Percentiles rank a stretch among this genome's conserved stretches.
These are phyloP conservation scores for Chaetodon trifascialis DNA, from an alignment of 2,113 vertebrate species.

Conservation along the genomic window DNA sequence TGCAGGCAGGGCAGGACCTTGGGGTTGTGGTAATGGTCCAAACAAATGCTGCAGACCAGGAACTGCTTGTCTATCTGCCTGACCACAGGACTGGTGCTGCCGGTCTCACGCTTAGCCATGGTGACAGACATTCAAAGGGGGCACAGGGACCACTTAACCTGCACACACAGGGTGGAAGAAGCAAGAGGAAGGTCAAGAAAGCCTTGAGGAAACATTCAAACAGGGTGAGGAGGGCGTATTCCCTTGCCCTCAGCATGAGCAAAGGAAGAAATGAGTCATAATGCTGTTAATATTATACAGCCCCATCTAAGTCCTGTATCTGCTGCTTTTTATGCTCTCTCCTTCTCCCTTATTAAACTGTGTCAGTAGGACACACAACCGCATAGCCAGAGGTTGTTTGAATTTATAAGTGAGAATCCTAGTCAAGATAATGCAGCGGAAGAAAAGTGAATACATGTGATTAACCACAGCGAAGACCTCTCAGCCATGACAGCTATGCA, in stretches of 20 bases:
- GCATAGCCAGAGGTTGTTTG: slow-evolving; percentile 39
- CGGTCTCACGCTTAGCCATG: slow-evolving; percentile 91
- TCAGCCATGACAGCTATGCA: slow-evolving; percentile 3
- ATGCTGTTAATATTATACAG: slow-evolving; percentile 31
- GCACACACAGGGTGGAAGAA: slow-evolving; percentile 41
- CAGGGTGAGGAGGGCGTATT: slow-evolving; percentile 30
- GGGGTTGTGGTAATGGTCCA: slow-evolving; percentile 93
- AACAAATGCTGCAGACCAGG: slow-evolving; percentile 96
- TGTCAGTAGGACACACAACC: slow-evolving; percentile 23
- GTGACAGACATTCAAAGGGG: slow-evolving; percentile 79
- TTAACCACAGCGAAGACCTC: slow-evolving; percentile 15
- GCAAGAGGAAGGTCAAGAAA: slow-evolving; percentile 43
- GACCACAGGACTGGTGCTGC: slow-evolving; percentile 92
- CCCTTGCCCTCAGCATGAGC: slow-evolving; percentile 18
- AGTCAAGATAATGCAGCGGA: slow-evolving; percentile 14
- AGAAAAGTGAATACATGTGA: slow-evolving; percentile 30
- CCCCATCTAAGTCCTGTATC: slow-evolving; percentile 16
- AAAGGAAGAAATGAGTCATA: slow-evolving; percentile 71
- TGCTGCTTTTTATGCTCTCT: slow-evolving; percentile 1
- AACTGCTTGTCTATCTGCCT: slow-evolving; percentile 98
- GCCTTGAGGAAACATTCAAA: slow-evolving; percentile 32
- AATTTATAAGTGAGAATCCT: slow-evolving; percentile 38
- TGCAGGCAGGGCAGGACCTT: slow-evolving; percentile 92
- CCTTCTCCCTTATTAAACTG: slow-evolving; percentile 24
- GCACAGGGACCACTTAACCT: slow-evolving; percentile 64